phyloP scores from a whole-genome alignment of 2,888 invertebrate species.

The Diarsia rubi region DNA sequence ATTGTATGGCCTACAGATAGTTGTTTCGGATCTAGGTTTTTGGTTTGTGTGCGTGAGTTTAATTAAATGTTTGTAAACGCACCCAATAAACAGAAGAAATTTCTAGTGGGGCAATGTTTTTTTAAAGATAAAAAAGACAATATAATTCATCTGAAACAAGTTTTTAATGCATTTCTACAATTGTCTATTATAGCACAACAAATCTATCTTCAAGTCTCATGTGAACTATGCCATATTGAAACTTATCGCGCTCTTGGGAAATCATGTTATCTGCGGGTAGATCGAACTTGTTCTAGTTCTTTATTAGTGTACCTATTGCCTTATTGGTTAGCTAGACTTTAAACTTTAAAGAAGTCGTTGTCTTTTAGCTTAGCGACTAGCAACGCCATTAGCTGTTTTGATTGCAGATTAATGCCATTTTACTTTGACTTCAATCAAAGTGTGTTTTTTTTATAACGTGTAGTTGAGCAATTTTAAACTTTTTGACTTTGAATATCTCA shows the following conservation, averaged over 20 bases:
- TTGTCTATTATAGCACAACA: neutral
- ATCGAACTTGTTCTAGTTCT: conserved; percentile 26
- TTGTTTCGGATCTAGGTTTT: too few relatives aligned
- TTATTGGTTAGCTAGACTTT: neutral
- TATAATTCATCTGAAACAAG: neutral
- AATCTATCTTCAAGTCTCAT: conserved; percentile 16
- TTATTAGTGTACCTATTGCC: conserved; percentile 29
- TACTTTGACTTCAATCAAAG: neutral
- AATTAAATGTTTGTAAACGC: too few relatives aligned
- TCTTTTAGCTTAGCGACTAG: neutral
- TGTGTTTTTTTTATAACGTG: too few relatives aligned
- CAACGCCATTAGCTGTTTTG: neutral
- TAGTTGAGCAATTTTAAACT: neutral
- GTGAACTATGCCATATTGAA: conserved; percentile 39
- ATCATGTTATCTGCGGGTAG: conserved; percentile 34
- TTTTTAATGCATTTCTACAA: neutral
- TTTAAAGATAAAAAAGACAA: too few relatives aligned
- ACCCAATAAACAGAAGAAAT: too few relatives aligned
- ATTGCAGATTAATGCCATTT: neutral
- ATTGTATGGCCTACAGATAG: too few relatives aligned
- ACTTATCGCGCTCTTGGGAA: conserved; percentile 54
- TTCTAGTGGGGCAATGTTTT: too few relatives aligned
- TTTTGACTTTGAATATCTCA: neutral
- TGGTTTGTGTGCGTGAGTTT: too few relatives aligned
- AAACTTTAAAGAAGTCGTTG: neutral